Base-by-base conservation (phyloP, 2,797 vertebrate genomes). In the Vultur gryphus region DNA sequence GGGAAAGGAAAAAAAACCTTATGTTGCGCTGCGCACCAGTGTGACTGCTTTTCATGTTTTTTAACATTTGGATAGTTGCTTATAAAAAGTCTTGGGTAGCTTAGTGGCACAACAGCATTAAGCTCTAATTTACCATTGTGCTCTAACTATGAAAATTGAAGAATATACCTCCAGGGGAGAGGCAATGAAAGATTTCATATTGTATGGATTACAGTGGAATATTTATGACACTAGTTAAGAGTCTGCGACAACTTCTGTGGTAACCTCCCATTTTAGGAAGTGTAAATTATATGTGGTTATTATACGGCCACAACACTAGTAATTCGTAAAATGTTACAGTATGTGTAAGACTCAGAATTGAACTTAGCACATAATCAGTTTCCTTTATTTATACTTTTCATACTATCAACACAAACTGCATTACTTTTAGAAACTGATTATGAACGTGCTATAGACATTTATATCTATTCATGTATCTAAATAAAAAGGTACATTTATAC, bases 111-210 rank as follows among this genome's bases (percentile, higher is more conserved):
- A 83, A 66, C 24, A 87, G 15, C 31, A 76, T 93, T 86, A 91
- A 90, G 18, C 6, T 96, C 54, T 88, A 82, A 84, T 94, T 66
- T 77, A 89, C 92, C 59, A 77, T 64, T 66, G 44, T 67, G 33
- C 31, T 93, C 2, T 70, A 84, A 76, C 77, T 81, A 83, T 37
- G 52, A 90, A 93, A 92, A 94, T 26, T 59, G 73, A 91, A 80
- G 70, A 76, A 76, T 62, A 59, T 54, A 84, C 70, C 80, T 94
- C 90, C 66, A 62, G 77, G 71, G 69, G 44, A 95, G 39, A 96
- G 28, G 72, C 46, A 94, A 12, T 65, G 62, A 87, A 91, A 90
- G 58, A 69, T 72, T 70, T 88, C 28, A 46, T 87, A 52, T 67
- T 66, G 18, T 76, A 54, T 18, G 37, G 55, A 87, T 84, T 88